Evolutionary conservation across 2,888 invertebrate genomes (phyloP).

Genomic region (Spodoptera exigua): DNA sequence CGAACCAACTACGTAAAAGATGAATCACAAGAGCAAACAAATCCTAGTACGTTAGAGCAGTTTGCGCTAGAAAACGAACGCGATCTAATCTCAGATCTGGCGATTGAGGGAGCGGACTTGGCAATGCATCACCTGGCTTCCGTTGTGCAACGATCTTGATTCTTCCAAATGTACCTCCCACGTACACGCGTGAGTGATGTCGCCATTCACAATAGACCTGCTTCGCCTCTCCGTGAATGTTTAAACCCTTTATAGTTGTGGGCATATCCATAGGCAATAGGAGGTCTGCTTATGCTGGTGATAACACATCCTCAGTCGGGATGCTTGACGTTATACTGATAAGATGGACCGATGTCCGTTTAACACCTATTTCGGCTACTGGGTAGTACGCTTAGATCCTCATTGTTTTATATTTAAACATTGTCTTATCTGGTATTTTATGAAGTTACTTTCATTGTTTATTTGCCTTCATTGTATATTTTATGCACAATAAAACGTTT

Average conservation of each 20-base stretch:
- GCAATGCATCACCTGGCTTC: slow-evolving; percentile 88
- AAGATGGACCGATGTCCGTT: slow-evolving; percentile 77
- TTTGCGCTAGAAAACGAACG: slow-evolving; percentile 79
- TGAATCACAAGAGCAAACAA: slow-evolving; percentile 74
- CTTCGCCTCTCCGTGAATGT: slow-evolving; percentile 46
- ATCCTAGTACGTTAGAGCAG: slow-evolving; percentile 72
- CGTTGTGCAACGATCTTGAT: slow-evolving; percentile 86
- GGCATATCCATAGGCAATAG: slow-evolving; percentile 51
- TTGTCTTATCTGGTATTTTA: slow-evolving; percentile 40
- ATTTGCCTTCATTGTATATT: slow-evolving; percentile 54
- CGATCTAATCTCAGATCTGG: slow-evolving; percentile 82
- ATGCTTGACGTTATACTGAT: slow-evolving; percentile 76
- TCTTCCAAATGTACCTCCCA: slow-evolving; percentile 85
- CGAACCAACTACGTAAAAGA: slow-evolving; percentile 61
- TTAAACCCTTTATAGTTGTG: slow-evolving; percentile 48
- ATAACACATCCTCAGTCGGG: slow-evolving; percentile 66
- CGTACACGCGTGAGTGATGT: slow-evolving; percentile 78
- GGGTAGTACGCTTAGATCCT: slow-evolving; percentile 67
- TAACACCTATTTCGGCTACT: slow-evolving; percentile 82
- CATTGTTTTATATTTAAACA: slow-evolving; percentile 50
- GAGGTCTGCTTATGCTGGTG: slow-evolving; percentile 65
- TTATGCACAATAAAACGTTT: slow-evolving; percentile 57
- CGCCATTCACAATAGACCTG: slow-evolving; percentile 70
- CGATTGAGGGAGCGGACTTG: slow-evolving; percentile 80
- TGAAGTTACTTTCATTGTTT: slow-evolving; percentile 48